Conservation (phyloP, 2,797 vertebrate species). For the Ataeniobius toweri region DNA sequence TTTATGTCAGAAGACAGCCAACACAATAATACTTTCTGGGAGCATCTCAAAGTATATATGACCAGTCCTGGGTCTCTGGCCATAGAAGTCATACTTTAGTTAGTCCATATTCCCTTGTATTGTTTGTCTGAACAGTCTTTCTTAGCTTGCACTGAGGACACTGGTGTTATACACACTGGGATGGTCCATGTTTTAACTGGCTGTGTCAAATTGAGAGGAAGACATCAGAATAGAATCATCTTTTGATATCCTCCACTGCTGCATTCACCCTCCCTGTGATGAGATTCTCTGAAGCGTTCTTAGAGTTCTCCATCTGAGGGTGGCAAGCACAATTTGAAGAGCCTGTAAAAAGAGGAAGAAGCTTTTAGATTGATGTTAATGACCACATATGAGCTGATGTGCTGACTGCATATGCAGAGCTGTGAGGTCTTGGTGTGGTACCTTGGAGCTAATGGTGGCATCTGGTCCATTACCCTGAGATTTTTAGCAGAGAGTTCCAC, state of each 20-base stretch:
- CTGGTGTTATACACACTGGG: slow-evolving; percentile 42
- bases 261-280: slow-evolving; percentile 14
- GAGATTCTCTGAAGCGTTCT: slow-evolving; percentile 46
- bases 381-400: slow-evolving; percentile 6
- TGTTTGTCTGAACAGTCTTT: slow-evolving; percentile 24
- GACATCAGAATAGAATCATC: slow-evolving; percentile 18
- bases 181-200: slow-evolving; percentile 48
- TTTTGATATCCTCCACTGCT: slow-evolving; percentile 33
- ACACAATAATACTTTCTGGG: slow-evolving; percentile 24
- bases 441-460: slow-evolving; percentile 92
- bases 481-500: slow-evolving; percentile 98
- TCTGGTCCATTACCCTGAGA: slow-evolving; percentile 96
- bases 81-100: slow-evolving; percentile 12
- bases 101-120: slow-evolving; percentile 17
- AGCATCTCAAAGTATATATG: slow-evolving; percentile 3
- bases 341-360: slow-evolving; percentile 73
- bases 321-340: slow-evolving; percentile 94
- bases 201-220: slow-evolving; percentile 42
- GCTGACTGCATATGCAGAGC: not conserved
- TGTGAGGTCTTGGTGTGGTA: slow-evolving; percentile 58
- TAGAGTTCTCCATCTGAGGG: slow-evolving; percentile 92
- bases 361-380: not conserved
- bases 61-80: slow-evolving; percentile 17
- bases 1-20: slow-evolving; percentile 26
- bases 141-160: slow-evolving; percentile 24